Evolutionary conservation across 2,797 vertebrate species (phyloP).

Genomic region (Ctenosaura bakeri): DNA sequence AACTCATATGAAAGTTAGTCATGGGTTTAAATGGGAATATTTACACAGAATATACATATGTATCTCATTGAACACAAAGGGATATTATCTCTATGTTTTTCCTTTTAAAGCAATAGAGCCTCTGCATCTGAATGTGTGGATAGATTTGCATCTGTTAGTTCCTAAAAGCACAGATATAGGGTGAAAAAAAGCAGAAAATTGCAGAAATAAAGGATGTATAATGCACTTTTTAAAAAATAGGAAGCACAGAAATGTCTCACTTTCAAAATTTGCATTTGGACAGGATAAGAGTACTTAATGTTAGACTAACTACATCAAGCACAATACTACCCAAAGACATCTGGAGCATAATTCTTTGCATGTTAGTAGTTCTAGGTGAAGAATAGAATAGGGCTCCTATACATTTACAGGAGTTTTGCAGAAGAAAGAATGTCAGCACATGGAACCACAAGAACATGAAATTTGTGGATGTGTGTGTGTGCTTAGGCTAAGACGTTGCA

Average conservation of each 20-base stretch:
- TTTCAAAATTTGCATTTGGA: conserved; percentile 4
- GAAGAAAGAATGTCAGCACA: no score
- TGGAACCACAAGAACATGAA: no score
- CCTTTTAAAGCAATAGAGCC: neutral
- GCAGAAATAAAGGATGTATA: neutral
- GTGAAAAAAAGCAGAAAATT: neutral
- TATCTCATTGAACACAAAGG: neutral
- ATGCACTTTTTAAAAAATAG: no score
- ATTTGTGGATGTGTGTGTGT: no score
- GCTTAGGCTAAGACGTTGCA: no score
- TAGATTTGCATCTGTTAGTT: neutral
- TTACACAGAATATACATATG: neutral
- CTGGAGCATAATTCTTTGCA: no score
- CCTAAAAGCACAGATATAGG: neutral
- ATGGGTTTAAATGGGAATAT: neutral
- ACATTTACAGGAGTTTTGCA: no score
- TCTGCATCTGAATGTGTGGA: neutral
- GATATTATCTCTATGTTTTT: neutral
- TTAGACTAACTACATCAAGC: neutral
- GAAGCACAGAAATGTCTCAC: neutral
- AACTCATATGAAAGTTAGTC: neutral
- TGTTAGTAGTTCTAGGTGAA: no score
- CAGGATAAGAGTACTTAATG: neutral
- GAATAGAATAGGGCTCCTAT: no score
- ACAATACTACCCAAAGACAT: neutral